Conservation (phyloP, 2,797 vertebrate genomes). For the Kryptolebias ocellatus region DNA sequence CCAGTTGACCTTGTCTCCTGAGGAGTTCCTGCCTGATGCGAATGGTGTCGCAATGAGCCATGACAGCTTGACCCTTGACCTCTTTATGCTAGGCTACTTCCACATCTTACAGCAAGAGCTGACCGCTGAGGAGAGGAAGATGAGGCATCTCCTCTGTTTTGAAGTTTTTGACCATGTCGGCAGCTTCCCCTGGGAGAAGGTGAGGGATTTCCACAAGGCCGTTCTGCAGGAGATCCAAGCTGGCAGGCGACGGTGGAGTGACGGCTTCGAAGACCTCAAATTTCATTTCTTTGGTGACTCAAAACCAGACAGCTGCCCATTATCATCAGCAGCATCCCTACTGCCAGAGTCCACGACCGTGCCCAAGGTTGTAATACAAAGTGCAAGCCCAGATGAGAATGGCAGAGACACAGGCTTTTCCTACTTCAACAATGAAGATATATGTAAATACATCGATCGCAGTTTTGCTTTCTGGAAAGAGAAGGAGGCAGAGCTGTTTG, state of each 20-base stretch:
- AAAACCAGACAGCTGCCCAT: conserved; percentile 57
- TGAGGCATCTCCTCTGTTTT: conserved; percentile 96
- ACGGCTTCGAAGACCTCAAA: conserved; percentile 94
- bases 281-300: conserved; percentile 83
- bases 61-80: conserved; percentile 88
- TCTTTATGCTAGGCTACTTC: conserved; percentile 98
- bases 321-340: conserved; percentile 22
- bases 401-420: conserved; percentile 56
- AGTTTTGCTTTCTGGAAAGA: conserved; percentile 99
- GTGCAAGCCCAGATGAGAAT: conserved; percentile 42
- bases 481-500: conserved; percentile 94
- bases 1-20: conserved; percentile 83
- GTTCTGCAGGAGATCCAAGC: conserved; percentile 89
- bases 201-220: conserved; percentile 89
- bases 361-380: conserved; percentile 59
- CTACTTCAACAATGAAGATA: conserved; percentile 84
- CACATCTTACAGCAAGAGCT: conserved; percentile 93
- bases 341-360: conserved; percentile 45
- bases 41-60: conserved; percentile 81
- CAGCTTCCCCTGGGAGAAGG: conserved; percentile 87
- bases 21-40: conserved; percentile 88
- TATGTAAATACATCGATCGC: conserved; percentile 92
- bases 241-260: conserved; percentile 86
- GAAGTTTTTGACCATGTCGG: conserved; percentile 95
- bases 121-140: conserved; percentile 87